A percentile compares a stretch with the other conserved stretches of the same genome.
These are phyloP conservation scores for Cotesia typhae DNA, from an alignment of 1,140 invertebrate genomes.

Conservation along the genomic window DNA sequence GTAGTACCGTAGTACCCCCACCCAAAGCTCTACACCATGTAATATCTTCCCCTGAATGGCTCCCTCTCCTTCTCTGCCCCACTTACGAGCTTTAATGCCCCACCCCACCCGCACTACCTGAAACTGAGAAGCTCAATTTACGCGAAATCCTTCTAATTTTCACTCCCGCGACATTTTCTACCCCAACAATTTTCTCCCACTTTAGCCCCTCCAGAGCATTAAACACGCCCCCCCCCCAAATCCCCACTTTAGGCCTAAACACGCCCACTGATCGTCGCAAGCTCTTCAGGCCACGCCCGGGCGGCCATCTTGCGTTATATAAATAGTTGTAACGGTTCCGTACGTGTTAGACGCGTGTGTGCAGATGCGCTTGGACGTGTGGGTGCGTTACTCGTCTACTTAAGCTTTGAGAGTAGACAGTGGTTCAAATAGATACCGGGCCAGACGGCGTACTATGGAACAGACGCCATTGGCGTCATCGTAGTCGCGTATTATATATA, in stretches of 20 bases:
- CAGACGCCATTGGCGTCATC: conserved; percentile 26
- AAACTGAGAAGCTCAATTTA: no score
- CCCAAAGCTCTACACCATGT: conserved; percentile 5
- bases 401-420: conserved; percentile 18
- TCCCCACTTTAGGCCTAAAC: conserved; percentile 27
- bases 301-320: conserved; percentile 54
- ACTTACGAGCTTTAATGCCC: conserved; percentile 21
- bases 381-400: no score
- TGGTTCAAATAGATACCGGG: conserved; percentile 38
- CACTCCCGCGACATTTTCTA: not conserved
- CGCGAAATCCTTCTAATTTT: no score
- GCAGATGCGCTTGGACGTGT: not conserved
- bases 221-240: conserved; percentile 11
- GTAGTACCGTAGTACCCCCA: conserved; percentile 56
- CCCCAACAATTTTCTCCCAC: not conserved
- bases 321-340: conserved; percentile 43
- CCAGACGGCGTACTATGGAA: conserved; percentile 34
- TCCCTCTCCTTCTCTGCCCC: not conserved
- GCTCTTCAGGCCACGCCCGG: conserved; percentile 45
- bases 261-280: conserved; percentile 41
- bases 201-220: conserved; percentile 4
- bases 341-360: not conserved
- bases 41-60: conserved; percentile 50
- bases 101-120: conserved; percentile 41
- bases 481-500: not conserved